phyloP scores from a whole-genome alignment of 2,888 invertebrate genomes.

The Caenorhabditis sp. region DNA sequence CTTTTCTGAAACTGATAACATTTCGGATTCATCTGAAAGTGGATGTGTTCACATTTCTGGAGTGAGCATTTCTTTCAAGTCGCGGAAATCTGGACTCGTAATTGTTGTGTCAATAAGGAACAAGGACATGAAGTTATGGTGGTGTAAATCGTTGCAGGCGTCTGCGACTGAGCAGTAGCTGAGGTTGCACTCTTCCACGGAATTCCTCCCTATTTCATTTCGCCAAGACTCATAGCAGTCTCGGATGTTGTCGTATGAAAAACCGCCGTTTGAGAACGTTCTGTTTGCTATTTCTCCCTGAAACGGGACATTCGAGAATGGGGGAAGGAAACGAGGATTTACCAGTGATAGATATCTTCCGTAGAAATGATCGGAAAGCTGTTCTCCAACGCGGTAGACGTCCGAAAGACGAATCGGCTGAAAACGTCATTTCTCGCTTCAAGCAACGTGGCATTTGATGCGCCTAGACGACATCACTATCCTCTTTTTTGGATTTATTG shows the following conservation, averaged over 20 bases:
- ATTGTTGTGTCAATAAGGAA: neutral
- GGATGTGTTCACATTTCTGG: too few relatives aligned
- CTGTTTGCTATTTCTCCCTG: neutral
- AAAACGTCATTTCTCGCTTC: too few relatives aligned
- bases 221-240: neutral
- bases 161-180: neutral
- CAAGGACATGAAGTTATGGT: neutral
- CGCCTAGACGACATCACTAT: too few relatives aligned
- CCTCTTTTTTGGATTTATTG: too few relatives aligned
- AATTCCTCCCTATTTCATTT: neutral
- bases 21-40: too few relatives aligned
- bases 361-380: too few relatives aligned
- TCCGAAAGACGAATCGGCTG: too few relatives aligned
- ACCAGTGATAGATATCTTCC: neutral
- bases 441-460: too few relatives aligned
- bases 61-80: too few relatives aligned
- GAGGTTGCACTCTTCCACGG: neutral
- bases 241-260: neutral
- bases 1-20: too few relatives aligned
- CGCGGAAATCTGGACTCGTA: too few relatives aligned
- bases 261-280: neutral
- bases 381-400: too few relatives aligned
- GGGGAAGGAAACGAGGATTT: neutral
- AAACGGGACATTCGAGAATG: neutral
- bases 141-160: neutral